phyloP scores from a whole-genome alignment of 1,140 invertebrate genomes.

The Drosophila prosaltans region DNA sequence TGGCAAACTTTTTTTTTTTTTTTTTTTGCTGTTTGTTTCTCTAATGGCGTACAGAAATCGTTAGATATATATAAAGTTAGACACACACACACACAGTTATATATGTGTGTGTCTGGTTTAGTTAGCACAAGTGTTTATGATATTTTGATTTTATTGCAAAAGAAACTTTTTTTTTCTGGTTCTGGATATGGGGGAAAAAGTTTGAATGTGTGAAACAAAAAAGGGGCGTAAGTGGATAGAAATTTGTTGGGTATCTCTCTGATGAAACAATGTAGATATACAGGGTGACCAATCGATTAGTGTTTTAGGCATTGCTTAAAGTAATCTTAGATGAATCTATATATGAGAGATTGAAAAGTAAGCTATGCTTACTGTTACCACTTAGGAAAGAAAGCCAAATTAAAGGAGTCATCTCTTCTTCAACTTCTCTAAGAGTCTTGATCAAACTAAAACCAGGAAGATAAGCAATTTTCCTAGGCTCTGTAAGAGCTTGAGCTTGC shows the following conservation, averaged over 20 bases:
- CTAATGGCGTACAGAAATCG: slow-evolving; percentile 51
- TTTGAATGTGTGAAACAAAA: slow-evolving; percentile 4
- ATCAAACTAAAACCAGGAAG: too few species aligned
- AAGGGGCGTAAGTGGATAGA: slow-evolving; percentile 10
- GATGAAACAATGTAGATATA: slow-evolving; percentile 51
- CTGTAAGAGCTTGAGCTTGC: too few species aligned
- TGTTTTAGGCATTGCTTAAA: not conserved
- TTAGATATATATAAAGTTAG: slow-evolving; percentile 7
- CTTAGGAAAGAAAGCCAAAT: too few species aligned
- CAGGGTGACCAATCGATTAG: not conserved
- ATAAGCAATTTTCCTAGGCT: too few species aligned
- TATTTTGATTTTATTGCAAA: slow-evolving; percentile 75
- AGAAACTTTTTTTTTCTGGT: slow-evolving; percentile 32
- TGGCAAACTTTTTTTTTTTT: slow-evolving; percentile 45
- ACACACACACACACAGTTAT: slow-evolving; percentile 35
- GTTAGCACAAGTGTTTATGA: slow-evolving; percentile 70
- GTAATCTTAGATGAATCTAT: not conserved
- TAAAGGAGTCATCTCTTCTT: too few species aligned
- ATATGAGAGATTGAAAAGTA: too few species aligned
- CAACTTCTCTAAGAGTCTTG: too few species aligned
- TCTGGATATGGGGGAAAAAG: not conserved
- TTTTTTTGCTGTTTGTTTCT: slow-evolving; percentile 59
- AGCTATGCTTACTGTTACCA: too few species aligned
- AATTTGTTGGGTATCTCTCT: slow-evolving; percentile 48
- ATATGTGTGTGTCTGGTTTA: slow-evolving; percentile 45